Evolutionary conservation across 2,113 vertebrate species (phyloP).

Genomic region (Poeciliopsis retropinna): DNA sequence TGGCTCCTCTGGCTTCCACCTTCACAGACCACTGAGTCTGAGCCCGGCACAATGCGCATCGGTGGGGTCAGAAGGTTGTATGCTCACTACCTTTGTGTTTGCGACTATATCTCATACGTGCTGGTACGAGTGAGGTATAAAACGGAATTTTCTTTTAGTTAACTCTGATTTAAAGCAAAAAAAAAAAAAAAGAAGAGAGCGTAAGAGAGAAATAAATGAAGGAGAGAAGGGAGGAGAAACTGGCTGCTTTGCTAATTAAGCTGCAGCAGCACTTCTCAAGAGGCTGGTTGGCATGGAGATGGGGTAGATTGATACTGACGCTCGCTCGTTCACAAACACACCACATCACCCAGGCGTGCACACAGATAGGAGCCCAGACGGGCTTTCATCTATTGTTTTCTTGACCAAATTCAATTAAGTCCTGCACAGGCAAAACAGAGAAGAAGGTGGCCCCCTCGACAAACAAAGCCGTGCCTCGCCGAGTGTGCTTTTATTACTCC

Average conservation of each 20-base stretch:
- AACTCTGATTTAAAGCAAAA: background rate
- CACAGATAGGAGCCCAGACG: constrained; percentile 50
- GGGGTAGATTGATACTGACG: constrained; percentile 63
- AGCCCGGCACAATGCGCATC: constrained; percentile 29
- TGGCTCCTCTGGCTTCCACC: constrained; percentile 66
- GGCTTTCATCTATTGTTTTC: constrained; percentile 73
- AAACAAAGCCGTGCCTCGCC: constrained; percentile 33
- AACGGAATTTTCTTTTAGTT: constrained; percentile 22
- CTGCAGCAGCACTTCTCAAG: constrained; percentile 60
- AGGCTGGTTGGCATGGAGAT: constrained; percentile 47
- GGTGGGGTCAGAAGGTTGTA: constrained; percentile 52
- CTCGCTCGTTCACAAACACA: constrained; percentile 16
- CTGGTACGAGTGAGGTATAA: background rate
- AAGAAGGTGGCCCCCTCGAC: constrained; percentile 38
- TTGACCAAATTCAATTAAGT: constrained; percentile 70
- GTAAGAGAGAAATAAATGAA: constrained; percentile 34
- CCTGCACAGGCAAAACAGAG: constrained; percentile 48
- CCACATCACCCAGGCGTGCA: background rate
- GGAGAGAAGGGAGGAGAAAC: constrained; percentile 11
- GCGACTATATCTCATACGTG: background rate
- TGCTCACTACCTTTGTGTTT: constrained; percentile 27
- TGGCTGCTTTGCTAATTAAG: constrained; percentile 69
- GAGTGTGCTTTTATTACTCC: constrained; percentile 31
- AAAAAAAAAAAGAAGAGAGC: constrained; percentile 4
- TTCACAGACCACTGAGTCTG: constrained; percentile 56